These are phyloP conservation scores for Aphelenchoides avenae DNA, from an alignment of 1,140 invertebrate species.

Conservation along the genomic window DNA sequence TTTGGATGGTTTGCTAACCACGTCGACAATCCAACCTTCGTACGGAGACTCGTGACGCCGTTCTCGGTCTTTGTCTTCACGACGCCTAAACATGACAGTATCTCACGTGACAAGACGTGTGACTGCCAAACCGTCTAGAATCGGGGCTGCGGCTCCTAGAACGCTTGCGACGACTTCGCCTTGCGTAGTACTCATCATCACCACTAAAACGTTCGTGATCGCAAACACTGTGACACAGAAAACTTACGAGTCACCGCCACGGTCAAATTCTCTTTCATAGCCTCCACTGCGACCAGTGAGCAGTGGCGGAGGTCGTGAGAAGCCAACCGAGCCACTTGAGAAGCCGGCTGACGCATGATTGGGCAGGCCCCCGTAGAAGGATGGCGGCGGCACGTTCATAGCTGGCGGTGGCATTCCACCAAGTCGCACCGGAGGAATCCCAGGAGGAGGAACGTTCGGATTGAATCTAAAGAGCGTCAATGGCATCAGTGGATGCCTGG, in stretches of 20 bases:
- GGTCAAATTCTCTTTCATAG: background rate
- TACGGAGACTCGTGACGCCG: too few species aligned
- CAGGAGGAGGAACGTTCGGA: slow-evolving; percentile 42
- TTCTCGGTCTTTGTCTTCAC: too few species aligned
- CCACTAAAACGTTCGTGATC: background rate
- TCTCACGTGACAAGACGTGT: too few species aligned
- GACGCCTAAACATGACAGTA: too few species aligned
- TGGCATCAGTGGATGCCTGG: too few species aligned
- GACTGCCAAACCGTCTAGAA: background rate
- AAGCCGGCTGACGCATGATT: slow-evolving; percentile 21
- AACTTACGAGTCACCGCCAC: slow-evolving; percentile 10
- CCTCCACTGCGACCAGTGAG: slow-evolving; percentile 2
- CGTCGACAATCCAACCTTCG: too few species aligned
- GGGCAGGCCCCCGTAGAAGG: slow-evolving; percentile 1
- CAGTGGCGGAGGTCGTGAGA: background rate
- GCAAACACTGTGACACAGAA: too few species aligned
- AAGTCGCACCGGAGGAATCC: slow-evolving; percentile 22
- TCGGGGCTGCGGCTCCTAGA: background rate
- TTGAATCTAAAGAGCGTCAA: slow-evolving; percentile 26
- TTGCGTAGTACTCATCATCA: background rate
- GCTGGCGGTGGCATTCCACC: slow-evolving; percentile 2
- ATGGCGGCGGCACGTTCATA: slow-evolving; percentile 31
- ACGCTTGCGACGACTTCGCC: background rate
- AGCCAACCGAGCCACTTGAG: slow-evolving; percentile 18
- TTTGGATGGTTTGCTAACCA: too few species aligned